These are phyloP conservation scores for Oceanodroma tethys DNA, from an alignment of 2,113 vertebrate genomes.

Conservation along the genomic window DNA sequence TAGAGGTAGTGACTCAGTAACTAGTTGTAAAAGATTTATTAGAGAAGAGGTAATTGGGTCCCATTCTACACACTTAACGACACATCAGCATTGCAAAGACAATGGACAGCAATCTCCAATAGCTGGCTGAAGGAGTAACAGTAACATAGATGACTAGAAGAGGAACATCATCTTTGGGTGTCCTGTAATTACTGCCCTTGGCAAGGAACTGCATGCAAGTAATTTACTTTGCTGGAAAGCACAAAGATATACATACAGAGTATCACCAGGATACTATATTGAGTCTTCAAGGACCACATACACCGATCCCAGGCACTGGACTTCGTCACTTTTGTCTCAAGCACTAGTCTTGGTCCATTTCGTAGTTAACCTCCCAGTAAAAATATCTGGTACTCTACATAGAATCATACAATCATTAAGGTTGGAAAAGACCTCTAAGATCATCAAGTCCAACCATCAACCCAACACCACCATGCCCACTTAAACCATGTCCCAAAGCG, in stretches of 20 bases:
- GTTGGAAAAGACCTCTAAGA: too few species aligned
- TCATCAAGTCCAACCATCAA: too few species aligned
- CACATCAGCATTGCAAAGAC: not conserved
- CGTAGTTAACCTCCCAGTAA: not conserved
- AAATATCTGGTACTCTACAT: not conserved
- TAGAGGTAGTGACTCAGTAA: not conserved
- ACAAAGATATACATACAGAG: not conserved
- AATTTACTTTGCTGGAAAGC: not conserved
- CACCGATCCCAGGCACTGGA: not conserved
- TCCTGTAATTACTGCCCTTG: not conserved
- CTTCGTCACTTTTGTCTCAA: not conserved
- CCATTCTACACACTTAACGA: not conserved
- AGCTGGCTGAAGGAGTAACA: not conserved
- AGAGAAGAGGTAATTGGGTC: not conserved
- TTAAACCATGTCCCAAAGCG: too few species aligned
- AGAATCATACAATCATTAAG: too few species aligned
- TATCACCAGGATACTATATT: not conserved
- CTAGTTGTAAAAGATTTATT: not conserved
- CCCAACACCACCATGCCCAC: too few species aligned
- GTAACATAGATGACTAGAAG: not conserved
- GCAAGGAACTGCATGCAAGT: not conserved
- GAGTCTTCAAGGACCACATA: not conserved
- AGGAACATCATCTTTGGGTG: not conserved
- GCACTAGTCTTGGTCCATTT: not conserved
- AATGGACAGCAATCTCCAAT: not conserved